Base-by-base conservation (phyloP, 2,113 vertebrate genomes). In the Scortum barcoo region DNA sequence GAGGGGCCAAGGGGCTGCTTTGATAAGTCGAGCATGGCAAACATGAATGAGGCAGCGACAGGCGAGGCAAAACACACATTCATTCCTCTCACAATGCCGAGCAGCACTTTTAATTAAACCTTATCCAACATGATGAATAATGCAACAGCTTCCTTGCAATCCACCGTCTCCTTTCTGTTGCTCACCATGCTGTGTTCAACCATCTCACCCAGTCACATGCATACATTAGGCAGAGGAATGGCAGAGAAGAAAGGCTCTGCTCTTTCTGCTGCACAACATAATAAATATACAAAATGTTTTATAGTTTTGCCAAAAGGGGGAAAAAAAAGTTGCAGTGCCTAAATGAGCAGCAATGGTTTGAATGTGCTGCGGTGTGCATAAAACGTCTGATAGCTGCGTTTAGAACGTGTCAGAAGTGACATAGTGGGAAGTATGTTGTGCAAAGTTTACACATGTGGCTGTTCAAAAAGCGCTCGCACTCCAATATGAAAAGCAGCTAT, bases 51-150 rank as follows among this genome's bases (percentile, higher is more conserved):
- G 97, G 96, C 96, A 96, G 94, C 93, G 97, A 96, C 97, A 95
- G 96, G 91, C 95, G 93, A 95, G 95, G 96, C 97, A 97, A 97
- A 96, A 97, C 96, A 96, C 94, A 96, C 96, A 97, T 97, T 98
- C 96, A 97, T 96, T 95, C 95, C 92, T 89, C 91, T 83, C 91
- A 97, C 96, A 97, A 97, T 97, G 88, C 93, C 92, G 89, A 96
- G 95, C 96, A 96, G 96, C 96, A 96, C 96, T 96, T 97, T 97
- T 98, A 98, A 98, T 97, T 97, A 97, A 97, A 97, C 95, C 96
- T 97, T 97, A 97, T 97, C 96, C 96, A 97, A 96, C 96, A 95
- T 54, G 89, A 97, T 97, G 97, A 97, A 97, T 97, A 96, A 96
- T 96, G 95, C 96, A 97, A 95, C 95, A 95, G 95, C 90, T 94